A percentile compares a stretch with the other conserved stretches of the same genome.
phyloP scores from a whole-genome alignment of 2,888 invertebrate genomes.

The Agrilus mali region DNA sequence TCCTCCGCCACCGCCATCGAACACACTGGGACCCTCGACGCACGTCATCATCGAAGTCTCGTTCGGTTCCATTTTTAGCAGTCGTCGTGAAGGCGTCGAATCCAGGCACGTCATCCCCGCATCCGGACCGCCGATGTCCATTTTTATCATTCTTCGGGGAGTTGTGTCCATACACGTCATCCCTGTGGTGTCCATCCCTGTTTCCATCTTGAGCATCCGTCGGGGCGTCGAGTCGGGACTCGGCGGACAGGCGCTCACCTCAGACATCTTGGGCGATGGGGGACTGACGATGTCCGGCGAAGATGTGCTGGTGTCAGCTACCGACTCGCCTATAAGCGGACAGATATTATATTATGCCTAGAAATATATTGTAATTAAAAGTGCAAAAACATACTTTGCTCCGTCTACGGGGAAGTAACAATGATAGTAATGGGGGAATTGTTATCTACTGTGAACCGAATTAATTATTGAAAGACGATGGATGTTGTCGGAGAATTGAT shows the following conservation, averaged over 20 bases:
- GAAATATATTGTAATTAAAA: constrained; percentile 25
- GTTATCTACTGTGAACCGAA: too few relatives aligned
- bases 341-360: constrained; percentile 30
- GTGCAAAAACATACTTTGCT: too few relatives aligned
- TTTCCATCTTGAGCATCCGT: constrained; percentile 40
- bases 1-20: constrained; percentile 34
- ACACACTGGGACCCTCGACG: constrained; percentile 40
- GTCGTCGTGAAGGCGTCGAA: too few relatives aligned
- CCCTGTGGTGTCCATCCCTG: constrained; percentile 32
- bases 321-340: constrained; percentile 68
- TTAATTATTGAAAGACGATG: too few relatives aligned
- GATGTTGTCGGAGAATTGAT: too few relatives aligned
- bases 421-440: too few relatives aligned
- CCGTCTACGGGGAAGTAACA: too few relatives aligned
- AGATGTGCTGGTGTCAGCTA: constrained; percentile 86
- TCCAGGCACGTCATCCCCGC: too few relatives aligned
- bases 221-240: constrained; percentile 47
- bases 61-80: constrained; percentile 34
- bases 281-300: constrained; percentile 78
- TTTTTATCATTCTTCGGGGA: constrained; percentile 14
- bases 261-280: constrained; percentile 69
- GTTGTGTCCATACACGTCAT: constrained; percentile 29
- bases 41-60: constrained; percentile 35
- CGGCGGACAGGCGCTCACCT: constrained; percentile 44
- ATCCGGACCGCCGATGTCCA: too few relatives aligned